These are phyloP conservation scores for Alectoris magna DNA, from an alignment of 2,797 vertebrate species.

Conservation along the genomic window DNA sequence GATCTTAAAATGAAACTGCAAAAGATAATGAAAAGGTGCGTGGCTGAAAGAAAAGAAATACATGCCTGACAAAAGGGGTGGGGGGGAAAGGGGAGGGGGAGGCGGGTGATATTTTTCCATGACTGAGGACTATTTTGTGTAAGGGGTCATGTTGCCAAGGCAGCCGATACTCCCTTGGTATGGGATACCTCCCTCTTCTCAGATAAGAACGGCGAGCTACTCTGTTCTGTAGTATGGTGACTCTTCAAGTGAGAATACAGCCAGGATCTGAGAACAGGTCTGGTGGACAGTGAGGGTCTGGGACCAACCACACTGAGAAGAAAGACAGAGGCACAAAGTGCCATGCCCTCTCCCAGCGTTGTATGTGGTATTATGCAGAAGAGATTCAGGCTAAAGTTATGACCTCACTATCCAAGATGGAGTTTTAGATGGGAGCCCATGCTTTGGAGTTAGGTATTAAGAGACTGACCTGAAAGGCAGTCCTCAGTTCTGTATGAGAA, in stretches of 20 bases:
- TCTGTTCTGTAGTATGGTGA: neutral
- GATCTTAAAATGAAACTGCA: neutral
- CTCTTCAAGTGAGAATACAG: neutral
- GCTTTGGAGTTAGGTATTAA: neutral
- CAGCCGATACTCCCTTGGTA: neutral
- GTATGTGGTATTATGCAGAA: neutral
- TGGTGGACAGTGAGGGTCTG: neutral
- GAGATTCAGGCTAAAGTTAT: neutral
- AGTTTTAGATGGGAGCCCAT: neutral
- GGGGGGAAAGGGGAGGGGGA: too few relatives aligned
- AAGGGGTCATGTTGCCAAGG: neutral
- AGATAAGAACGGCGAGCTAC: accelerated
- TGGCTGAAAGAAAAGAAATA: neutral
- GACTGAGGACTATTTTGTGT: neutral
- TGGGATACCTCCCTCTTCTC: neutral
- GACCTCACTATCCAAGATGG: accelerated
- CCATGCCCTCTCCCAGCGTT: neutral
- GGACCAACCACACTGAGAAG: neutral
- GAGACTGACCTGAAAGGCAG: neutral
- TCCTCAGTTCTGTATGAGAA: neutral
- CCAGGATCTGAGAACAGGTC: neutral
- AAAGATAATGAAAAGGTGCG: neutral
- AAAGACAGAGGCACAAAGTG: neutral
- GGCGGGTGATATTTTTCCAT: too few relatives aligned
- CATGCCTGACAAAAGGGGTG: neutral